These are phyloP conservation scores for Rhombomys opimus DNA, from an alignment of 2,113 vertebrate species.

Conservation along the genomic window DNA sequence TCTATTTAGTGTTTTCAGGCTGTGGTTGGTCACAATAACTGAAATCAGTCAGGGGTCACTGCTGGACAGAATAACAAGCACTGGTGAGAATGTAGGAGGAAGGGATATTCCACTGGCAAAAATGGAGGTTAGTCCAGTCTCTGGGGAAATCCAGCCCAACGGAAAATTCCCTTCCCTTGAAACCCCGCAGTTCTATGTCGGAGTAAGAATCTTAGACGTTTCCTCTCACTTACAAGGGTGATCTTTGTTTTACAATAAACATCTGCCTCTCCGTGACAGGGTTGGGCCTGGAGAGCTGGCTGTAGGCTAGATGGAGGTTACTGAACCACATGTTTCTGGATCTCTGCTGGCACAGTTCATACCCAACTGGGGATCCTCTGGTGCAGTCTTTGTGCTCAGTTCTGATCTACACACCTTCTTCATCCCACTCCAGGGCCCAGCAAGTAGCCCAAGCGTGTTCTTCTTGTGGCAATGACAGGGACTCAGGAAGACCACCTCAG, in stretches of 20 bases:
- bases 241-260: not conserved
- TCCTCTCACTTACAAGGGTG: not conserved
- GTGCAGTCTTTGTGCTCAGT: not conserved
- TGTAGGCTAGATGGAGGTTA: not conserved
- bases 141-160: not conserved
- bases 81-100: not conserved
- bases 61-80: not conserved
- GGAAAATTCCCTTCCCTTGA: not conserved
- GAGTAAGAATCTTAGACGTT: not conserved
- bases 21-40: not conserved
- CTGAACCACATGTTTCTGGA: not conserved
- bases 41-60: not conserved
- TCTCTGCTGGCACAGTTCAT: not conserved
- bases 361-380: not conserved
- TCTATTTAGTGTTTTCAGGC: not conserved
- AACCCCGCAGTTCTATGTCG: not conserved
- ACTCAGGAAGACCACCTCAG: not conserved
- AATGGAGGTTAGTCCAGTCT: not conserved
- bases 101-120: not conserved
- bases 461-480: not conserved
- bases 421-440: not conserved
- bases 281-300: not conserved
- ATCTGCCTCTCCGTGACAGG: not conserved
- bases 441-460: not conserved
- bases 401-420: not conserved